Conservation (phyloP, 2,797 vertebrate genomes). For the Siniperca obscura region DNA sequence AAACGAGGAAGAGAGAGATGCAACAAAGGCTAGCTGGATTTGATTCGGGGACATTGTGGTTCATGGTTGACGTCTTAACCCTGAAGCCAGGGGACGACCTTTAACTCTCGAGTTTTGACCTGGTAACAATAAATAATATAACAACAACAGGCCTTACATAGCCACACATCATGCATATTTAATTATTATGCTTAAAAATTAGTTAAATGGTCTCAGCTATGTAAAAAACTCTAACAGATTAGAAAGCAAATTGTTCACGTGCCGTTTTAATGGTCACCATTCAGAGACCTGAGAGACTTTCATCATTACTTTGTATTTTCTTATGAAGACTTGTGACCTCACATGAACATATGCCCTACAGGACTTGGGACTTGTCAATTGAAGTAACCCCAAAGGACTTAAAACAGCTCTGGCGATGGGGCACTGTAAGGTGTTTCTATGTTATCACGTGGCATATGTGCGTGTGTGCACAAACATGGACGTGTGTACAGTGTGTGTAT, state of each 20-base stretch:
- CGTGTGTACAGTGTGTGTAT: constrained; percentile 42
- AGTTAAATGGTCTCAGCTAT: neutral
- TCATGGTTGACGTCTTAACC: neutral
- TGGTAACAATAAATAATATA: neutral
- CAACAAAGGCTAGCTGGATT: neutral
- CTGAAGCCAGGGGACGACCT: neutral
- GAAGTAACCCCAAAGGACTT: neutral
- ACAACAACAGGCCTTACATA: neutral
- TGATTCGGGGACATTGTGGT: neutral
- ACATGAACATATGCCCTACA: neutral
- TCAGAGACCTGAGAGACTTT: neutral
- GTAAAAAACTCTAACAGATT: neutral
- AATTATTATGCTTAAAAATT: neutral
- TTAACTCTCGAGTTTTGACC: neutral
- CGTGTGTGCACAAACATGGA: neutral
- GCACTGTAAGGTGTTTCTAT: constrained; percentile 25
- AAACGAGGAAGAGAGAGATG: no score
- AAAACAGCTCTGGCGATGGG: neutral
- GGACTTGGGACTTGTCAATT: neutral
- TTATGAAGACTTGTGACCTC: neutral
- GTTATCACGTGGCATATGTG: constrained; percentile 25
- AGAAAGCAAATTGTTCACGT: neutral
- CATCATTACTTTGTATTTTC: neutral
- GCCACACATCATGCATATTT: neutral
- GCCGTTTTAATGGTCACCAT: neutral